phyloP scores from a whole-genome alignment of 2,797 vertebrate species.

The Megalops cyprinoides region DNA sequence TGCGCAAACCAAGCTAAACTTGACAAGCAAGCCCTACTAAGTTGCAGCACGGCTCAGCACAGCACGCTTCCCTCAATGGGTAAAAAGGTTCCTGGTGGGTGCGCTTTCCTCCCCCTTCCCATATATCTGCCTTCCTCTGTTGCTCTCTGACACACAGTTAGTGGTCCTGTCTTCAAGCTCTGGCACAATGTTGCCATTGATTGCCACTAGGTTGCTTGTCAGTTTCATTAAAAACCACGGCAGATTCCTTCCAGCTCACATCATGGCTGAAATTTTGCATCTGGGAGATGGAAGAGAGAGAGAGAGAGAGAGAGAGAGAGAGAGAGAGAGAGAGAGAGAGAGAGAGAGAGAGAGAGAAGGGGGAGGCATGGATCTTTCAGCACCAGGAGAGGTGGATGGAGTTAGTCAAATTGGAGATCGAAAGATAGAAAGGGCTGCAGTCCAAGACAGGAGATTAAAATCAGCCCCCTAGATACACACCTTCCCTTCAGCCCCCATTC shows the following conservation, averaged over 20 bases:
- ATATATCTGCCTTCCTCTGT: constrained; percentile 35
- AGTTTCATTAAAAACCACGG: constrained; percentile 49
- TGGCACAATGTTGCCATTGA: constrained; percentile 54
- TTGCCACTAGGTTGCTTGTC: constrained; percentile 45
- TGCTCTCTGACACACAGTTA: constrained; percentile 49
- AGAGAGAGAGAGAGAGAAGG: too few species aligned
- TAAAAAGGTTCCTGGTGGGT: too few species aligned
- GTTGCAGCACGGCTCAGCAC: too few species aligned
- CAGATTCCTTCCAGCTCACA: constrained; percentile 49
- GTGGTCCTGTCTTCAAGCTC: constrained; percentile 46
- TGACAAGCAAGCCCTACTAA: too few species aligned
- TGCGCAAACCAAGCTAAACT: too few species aligned
- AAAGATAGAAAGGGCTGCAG: constrained; percentile 52
- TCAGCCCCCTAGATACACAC: constrained; percentile 32
- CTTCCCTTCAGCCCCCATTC: background rate
- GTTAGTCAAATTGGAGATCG: constrained; percentile 49
- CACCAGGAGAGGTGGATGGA: constrained; percentile 32
- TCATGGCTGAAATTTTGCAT: constrained; percentile 45
- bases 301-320: background rate
- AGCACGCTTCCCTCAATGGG: too few species aligned
- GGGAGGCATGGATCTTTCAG: background rate
- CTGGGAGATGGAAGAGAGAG: too few species aligned
- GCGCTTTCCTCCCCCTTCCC: too few species aligned
- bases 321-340: too few species aligned
- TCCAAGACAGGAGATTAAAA: constrained; percentile 63